phyloP scores from a whole-genome alignment of 2,888 invertebrate genomes.

The Crepidodera aurea region DNA sequence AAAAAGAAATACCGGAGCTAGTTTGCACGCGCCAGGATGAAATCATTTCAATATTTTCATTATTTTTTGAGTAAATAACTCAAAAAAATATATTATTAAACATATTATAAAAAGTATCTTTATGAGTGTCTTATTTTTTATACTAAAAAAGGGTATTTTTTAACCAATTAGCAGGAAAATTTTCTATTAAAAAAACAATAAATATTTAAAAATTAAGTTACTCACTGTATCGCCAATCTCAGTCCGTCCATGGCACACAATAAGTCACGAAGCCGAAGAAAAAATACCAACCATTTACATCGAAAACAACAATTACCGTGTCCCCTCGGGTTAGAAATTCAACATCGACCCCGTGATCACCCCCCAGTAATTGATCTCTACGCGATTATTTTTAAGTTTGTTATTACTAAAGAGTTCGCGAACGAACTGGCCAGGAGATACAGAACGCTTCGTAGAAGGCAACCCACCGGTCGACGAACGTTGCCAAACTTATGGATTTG shows the following conservation, averaged over 20 bases:
- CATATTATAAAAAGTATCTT: no score
- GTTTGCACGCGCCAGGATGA: no score
- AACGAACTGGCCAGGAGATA: conserved; percentile 14
- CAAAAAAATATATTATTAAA: no score
- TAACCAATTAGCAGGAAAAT: no score
- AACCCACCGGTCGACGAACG: conserved; percentile 11
- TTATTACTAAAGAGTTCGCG: background rate
- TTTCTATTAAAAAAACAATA: no score
- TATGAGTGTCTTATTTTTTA: no score
- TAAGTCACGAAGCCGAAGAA: conserved; percentile 1
- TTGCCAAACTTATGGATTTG: background rate
- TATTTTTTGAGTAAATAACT: no score
- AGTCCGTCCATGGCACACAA: conserved; percentile 40
- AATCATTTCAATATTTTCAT: no score
- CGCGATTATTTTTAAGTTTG: background rate
- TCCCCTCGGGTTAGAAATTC: conserved; percentile 2
- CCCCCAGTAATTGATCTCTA: background rate
- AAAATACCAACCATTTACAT: background rate
- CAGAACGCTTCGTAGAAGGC: conserved; percentile 11
- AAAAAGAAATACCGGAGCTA: no score
- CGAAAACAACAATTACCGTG: conserved; percentile 2
- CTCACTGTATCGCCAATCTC: conserved; percentile 44
- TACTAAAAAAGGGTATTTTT: no score
- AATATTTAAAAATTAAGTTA: no score
- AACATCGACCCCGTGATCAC: conserved; percentile 9